A percentile compares a stretch with the other conserved stretches of the same genome.
phyloP scores from a whole-genome alignment of 2,888 invertebrate species.

The Melangyna quadrimaculata region DNA sequence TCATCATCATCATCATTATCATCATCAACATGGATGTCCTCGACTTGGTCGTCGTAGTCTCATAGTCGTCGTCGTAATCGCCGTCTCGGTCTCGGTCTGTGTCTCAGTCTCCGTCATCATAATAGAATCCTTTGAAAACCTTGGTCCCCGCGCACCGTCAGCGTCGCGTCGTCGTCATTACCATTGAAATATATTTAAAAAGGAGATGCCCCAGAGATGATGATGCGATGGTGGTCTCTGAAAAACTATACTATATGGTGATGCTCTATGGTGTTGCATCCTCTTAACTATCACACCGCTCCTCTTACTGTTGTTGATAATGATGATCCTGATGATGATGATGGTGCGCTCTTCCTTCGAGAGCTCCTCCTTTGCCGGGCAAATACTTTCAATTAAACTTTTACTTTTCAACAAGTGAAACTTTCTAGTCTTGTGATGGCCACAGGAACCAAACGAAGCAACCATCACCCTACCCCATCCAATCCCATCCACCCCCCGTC shows the following conservation, averaged over 20 bases:
- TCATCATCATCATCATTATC: slow-evolving; percentile 16
- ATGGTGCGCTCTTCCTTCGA: slow-evolving; percentile 42
- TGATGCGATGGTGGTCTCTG: slow-evolving; percentile 39
- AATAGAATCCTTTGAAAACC: slow-evolving; percentile 44
- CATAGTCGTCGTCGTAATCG: slow-evolving; percentile 42
- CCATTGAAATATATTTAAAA: slow-evolving; percentile 46
- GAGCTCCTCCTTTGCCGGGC: slow-evolving; percentile 57
- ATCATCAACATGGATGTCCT: slow-evolving; percentile 2
- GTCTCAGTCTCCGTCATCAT: slow-evolving; percentile 33
- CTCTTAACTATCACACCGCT: slow-evolving; percentile 66
- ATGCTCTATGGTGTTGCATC: slow-evolving; percentile 54
- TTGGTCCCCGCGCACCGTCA: slow-evolving; percentile 20
- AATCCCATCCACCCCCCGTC: background rate
- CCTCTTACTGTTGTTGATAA: slow-evolving; percentile 10
- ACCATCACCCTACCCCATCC: too few species aligned
- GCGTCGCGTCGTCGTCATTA: too few species aligned
- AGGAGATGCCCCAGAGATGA: slow-evolving; percentile 70
- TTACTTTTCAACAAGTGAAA: slow-evolving; percentile 72
- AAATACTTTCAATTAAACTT: slow-evolving; percentile 72
- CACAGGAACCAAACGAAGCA: slow-evolving; percentile 2
- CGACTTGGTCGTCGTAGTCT: slow-evolving; percentile 33
- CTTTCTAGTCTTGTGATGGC: slow-evolving; percentile 55
- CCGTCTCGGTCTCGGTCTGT: slow-evolving; percentile 51
- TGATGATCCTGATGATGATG: background rate
- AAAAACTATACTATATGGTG: slow-evolving; percentile 38